These are phyloP conservation scores for Galendromus occidentalis DNA, from an alignment of 1,140 invertebrate genomes.

Conservation along the genomic window DNA sequence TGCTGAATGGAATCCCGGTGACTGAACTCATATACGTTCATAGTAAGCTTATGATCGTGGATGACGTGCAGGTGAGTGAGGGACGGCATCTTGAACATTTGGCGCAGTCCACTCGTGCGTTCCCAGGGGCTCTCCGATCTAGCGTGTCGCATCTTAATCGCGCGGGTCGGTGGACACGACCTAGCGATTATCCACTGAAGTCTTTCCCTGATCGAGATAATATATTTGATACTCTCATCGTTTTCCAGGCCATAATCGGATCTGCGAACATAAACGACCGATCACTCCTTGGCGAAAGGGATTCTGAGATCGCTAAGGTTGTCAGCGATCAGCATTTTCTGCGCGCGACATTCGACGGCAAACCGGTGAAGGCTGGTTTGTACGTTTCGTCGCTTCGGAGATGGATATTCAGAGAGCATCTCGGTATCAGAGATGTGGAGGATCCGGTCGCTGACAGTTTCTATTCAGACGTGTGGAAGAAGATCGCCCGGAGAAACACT, in stretches of 20 bases:
- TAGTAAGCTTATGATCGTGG: slow-evolving; percentile 84
- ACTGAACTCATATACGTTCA: slow-evolving; percentile 90
- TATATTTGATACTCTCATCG: no score
- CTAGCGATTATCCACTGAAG: no score
- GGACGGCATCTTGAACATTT: no score
- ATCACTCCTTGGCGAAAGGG: slow-evolving; percentile 69
- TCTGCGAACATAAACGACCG: slow-evolving; percentile 96
- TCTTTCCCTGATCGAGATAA: no score
- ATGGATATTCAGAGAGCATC: slow-evolving; percentile 71
- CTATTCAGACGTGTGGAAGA: slow-evolving; percentile 57
- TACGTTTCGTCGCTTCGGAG: slow-evolving; percentile 64
- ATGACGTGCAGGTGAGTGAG: slow-evolving; percentile 39
- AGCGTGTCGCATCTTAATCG: no score
- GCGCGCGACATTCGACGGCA: slow-evolving; percentile 54
- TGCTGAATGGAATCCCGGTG: slow-evolving; percentile 51
- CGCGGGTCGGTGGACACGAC: no score
- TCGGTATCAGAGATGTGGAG: slow-evolving; percentile 40
- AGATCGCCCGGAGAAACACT: slow-evolving; percentile 54
- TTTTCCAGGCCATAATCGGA: slow-evolving; percentile 59
- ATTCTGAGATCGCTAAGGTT: slow-evolving; percentile 80
- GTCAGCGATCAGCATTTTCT: slow-evolving; percentile 63
- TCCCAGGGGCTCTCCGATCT: no score
- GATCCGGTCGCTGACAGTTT: slow-evolving; percentile 55
- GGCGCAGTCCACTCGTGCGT: no score
- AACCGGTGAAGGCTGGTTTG: slow-evolving; percentile 51